Percentiles rank a stretch among this genome's conserved stretches.
Evolutionary conservation across 1,140 invertebrate genomes (phyloP).

Genomic region (Hyphantria cunea): DNA sequence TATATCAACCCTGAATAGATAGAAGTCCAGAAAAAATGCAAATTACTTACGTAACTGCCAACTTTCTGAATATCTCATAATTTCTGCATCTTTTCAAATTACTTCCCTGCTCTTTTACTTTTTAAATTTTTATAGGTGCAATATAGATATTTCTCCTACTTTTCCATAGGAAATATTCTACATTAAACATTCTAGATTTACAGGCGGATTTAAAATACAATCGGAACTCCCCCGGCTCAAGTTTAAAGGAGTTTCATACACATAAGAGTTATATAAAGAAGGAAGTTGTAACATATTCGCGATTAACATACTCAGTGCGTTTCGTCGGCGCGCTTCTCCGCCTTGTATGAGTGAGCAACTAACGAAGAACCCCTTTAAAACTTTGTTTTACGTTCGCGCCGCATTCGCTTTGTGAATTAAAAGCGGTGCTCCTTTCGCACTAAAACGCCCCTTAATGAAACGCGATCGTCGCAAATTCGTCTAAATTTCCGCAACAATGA

Average conservation of each 20-base stretch:
- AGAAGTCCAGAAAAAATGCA: too few relatives aligned
- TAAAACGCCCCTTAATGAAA: slow-evolving; percentile 74
- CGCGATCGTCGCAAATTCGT: slow-evolving; percentile 70
- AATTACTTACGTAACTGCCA: too few relatives aligned
- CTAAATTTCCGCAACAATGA: slow-evolving; percentile 74
- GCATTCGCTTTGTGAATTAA: slow-evolving; percentile 67
- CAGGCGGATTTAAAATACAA: too few relatives aligned
- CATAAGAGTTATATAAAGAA: slow-evolving; percentile 14
- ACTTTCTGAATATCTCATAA: too few relatives aligned
- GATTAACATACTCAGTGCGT: slow-evolving; percentile 53
- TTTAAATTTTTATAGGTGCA: too few relatives aligned
- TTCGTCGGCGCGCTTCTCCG: slow-evolving; percentile 33
- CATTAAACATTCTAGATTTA: too few relatives aligned
- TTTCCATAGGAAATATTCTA: too few relatives aligned
- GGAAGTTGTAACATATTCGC: slow-evolving; percentile 25
- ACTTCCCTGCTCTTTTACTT: too few relatives aligned
- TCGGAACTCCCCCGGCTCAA: too few relatives aligned
- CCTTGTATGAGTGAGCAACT: slow-evolving; percentile 62
- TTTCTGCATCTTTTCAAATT: too few relatives aligned
- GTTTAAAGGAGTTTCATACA: not conserved
- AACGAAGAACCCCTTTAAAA: slow-evolving; percentile 71
- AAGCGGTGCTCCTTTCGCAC: slow-evolving; percentile 57
- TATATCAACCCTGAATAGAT: too few relatives aligned
- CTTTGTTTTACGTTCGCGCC: slow-evolving; percentile 61
- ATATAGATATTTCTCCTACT: too few relatives aligned